A percentile compares a stretch with the other conserved stretches of the same genome.
Evolutionary conservation across 2,113 vertebrate species (phyloP).

Genomic region (Oncorhynchus tshawytscha): DNA sequence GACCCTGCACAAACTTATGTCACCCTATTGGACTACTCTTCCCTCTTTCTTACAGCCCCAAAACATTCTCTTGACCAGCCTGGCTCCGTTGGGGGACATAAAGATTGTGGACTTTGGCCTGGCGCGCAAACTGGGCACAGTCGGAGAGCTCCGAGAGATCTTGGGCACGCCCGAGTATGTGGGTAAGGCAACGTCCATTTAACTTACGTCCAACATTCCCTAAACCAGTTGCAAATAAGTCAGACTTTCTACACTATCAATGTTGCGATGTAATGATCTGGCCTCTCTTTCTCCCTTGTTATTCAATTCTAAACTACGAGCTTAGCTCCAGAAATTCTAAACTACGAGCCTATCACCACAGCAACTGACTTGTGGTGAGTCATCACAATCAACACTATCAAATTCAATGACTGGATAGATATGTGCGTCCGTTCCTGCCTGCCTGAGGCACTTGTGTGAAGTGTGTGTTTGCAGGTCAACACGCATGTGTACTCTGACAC

Average conservation of each 20-base stretch:
- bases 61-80: constrained; percentile 89
- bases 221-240: not conserved
- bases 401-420: not conserved
- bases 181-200: constrained; percentile 73
- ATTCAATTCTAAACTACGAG: constrained; percentile 82
- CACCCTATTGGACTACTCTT: too few relatives aligned
- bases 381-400: not conserved
- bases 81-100: constrained; percentile 88
- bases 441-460: not conserved
- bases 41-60: constrained; percentile 78
- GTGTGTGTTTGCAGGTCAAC: not conserved
- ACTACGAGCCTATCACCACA: constrained; percentile 98
- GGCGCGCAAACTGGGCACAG: constrained; percentile 85
- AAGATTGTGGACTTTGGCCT: constrained; percentile 97
- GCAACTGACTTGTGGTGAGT: constrained; percentile 95
- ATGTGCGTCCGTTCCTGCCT: not conserved
- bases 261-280: too few relatives aligned
- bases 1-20: too few relatives aligned
- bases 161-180: constrained; percentile 95
- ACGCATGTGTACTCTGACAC: not conserved
- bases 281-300: constrained; percentile 24
- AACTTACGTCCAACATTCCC: not conserved
- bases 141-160: constrained; percentile 87
- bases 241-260: not conserved
- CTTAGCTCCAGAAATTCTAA: constrained; percentile 63